Conservation (phyloP, 2,888 invertebrate species). For the Phyllotreta striolata region DNA sequence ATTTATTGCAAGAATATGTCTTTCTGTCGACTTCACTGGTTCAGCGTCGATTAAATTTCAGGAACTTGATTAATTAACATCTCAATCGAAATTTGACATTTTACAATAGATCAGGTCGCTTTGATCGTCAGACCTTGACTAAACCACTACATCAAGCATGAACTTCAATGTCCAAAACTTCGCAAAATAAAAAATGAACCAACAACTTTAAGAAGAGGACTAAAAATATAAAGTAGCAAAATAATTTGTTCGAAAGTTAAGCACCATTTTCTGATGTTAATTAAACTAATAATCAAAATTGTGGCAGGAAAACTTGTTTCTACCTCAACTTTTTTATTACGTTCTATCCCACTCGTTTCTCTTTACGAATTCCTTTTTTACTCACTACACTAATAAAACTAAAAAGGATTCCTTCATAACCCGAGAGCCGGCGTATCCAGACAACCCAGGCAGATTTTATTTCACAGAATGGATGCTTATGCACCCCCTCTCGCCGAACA, state of each 20-base stretch:
- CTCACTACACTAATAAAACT: slow-evolving; percentile 11
- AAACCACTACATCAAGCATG: slow-evolving; percentile 7
- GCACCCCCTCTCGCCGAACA: slow-evolving; percentile 12
- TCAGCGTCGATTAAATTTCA: not conserved
- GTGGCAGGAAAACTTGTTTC: too few species aligned
- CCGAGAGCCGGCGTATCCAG: slow-evolving; percentile 3
- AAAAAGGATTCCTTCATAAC: slow-evolving; percentile 15
- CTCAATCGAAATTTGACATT: slow-evolving; percentile 12
- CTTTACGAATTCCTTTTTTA: slow-evolving; percentile 5
- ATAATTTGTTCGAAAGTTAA: too few species aligned
- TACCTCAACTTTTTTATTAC: not conserved
- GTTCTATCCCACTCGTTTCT: not conserved
- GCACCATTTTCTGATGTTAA: too few species aligned
- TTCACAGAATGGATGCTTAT: slow-evolving; percentile 26
- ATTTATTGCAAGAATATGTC: too few species aligned
- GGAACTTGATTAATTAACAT: slow-evolving; percentile 6
- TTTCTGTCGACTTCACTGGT: not conserved
- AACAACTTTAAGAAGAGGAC: not conserved
- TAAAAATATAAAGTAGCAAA: too few species aligned
- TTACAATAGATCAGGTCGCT: slow-evolving; percentile 9
- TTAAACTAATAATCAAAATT: too few species aligned
- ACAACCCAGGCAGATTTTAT: slow-evolving; percentile 20
- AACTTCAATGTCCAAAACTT: slow-evolving; percentile 7
- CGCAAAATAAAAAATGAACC: not conserved
- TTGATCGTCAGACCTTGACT: slow-evolving; percentile 6